Conservation (phyloP, 2,888 invertebrate species). For the Byasa hedistus region DNA sequence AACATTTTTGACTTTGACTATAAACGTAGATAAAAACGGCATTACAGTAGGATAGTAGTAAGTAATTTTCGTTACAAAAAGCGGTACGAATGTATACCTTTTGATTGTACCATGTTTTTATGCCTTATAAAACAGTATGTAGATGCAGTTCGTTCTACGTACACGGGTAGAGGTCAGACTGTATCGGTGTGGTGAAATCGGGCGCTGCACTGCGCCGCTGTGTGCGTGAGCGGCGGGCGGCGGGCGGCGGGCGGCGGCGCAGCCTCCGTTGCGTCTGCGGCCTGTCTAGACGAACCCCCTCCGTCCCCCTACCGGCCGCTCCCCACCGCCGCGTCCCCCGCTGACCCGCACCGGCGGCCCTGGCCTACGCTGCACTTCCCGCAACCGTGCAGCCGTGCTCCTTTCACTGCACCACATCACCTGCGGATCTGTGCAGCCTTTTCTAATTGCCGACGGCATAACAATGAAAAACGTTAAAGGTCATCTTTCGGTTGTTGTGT, state of each 20-base stretch:
- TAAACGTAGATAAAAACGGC: too few relatives aligned
- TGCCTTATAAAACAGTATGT: conserved; percentile 37
- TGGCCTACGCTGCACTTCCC: conserved; percentile 35
- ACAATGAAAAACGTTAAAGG: conserved; percentile 13
- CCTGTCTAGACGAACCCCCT: conserved; percentile 72
- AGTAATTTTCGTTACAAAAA: too few relatives aligned
- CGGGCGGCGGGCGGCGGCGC: conserved; percentile 55
- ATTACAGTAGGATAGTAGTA: too few relatives aligned
- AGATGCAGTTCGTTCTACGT: conserved; percentile 48
- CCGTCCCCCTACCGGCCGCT: conserved; percentile 38
- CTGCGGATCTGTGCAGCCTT: conserved; percentile 34
- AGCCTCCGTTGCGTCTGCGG: conserved; percentile 77
- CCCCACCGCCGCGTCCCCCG: conserved; percentile 35
- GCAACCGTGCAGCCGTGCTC: conserved; percentile 35
- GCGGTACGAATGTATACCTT: neutral
- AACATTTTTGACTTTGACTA: too few relatives aligned
- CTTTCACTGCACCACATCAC: conserved; percentile 45
- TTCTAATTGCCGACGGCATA: conserved; percentile 20
- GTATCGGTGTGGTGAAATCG: conserved; percentile 47
- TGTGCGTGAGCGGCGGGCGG: conserved; percentile 52
- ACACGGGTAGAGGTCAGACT: conserved; percentile 54
- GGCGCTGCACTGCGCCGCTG: conserved; percentile 58
- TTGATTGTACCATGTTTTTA: neutral
- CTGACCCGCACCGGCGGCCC: conserved; percentile 36
- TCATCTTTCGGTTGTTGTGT: neutral